These are phyloP conservation scores for Syngnathus typhle DNA, from an alignment of 2,113 vertebrate genomes.

Conservation along the genomic window DNA sequence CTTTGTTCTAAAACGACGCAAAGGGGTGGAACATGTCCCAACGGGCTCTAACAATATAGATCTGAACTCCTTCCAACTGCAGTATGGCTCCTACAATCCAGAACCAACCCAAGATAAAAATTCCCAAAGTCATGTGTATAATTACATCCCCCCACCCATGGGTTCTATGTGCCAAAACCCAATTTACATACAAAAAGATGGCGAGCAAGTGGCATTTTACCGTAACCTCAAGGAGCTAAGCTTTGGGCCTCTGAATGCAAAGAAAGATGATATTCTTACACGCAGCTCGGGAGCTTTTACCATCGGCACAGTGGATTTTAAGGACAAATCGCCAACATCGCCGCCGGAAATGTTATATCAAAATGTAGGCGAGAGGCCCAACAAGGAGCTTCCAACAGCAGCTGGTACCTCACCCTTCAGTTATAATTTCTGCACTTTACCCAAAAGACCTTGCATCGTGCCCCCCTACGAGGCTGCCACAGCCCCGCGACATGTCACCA, in stretches of 20 bases:
- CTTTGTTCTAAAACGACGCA: constrained; percentile 91
- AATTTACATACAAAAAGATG: constrained; percentile 96
- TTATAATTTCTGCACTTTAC: constrained; percentile 98
- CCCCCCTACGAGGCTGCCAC: constrained; percentile 82
- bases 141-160: constrained; percentile 88
- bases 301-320: constrained; percentile 86
- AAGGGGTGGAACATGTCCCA: constrained; percentile 80
- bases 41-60: constrained; percentile 81
- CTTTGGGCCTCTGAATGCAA: constrained; percentile 77
- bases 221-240: constrained; percentile 89
- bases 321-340: constrained; percentile 74
- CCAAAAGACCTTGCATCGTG: constrained; percentile 86
- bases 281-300: constrained; percentile 79
- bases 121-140: constrained; percentile 88
- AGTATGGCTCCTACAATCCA: constrained; percentile 86
- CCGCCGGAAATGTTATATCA: constrained; percentile 90
- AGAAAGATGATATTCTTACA: constrained; percentile 77
- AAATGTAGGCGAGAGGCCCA: constrained; percentile 85
- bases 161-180: constrained; percentile 98
- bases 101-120: constrained; percentile 79
- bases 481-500: constrained; percentile 74
- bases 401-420: constrained; percentile 73
- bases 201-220: constrained; percentile 86
- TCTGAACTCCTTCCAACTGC: constrained; percentile 89
- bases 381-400: constrained; percentile 83